Base-by-base conservation (phyloP, 2,888 invertebrate genomes). In the Lasioglossum figueresi region DNA sequence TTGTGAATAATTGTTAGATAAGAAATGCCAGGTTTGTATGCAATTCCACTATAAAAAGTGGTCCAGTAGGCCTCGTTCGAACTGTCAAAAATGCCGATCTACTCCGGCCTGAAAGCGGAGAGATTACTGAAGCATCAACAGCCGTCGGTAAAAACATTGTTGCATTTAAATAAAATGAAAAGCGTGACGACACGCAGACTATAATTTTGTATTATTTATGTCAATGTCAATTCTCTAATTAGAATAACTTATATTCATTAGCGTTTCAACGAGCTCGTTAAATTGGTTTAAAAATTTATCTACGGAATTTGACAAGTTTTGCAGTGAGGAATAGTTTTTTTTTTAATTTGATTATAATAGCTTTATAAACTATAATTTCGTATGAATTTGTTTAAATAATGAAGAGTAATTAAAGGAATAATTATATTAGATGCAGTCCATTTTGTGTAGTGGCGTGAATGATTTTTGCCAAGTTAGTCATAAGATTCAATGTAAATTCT, bases 61-160 rank as follows among this genome's bases (percentile, higher is more conserved):
- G 19, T 75, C 4, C 34, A 14, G n/a, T 43, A 14, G 31, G 34
- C 16, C 8, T 4, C 0, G 31, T 72, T 82, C 63, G 70, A 88
- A 74, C 83, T 91, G 90, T 89, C 91, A 92, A 84, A 45, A 89
- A 87, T 81, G 80, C 82, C 89, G 34, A 66, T 63, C 78, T 40
- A 31, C 12, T 78, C 59, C n/a, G 70, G 12, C 27, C 3, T 31
- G 43, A 48, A 48, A 75, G 14, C 68, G 59, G n/a, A 31, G 4
- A 10, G n/a, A 37, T 40, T 73, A 68, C 52, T 52, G 34, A 0
- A 56, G n/a, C 34, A 82, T 37, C 45, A 31, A 34, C 76, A 37
- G 48, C n/a, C 23, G 14, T 71, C 73, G 79, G 48, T 48, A 63
- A 82, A 59, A 75, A 63, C 73, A 71, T 27, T 82, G 16, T 27